phyloP scores from a whole-genome alignment of 2,888 invertebrate genomes.

The Blastobasis lacticolella region DNA sequence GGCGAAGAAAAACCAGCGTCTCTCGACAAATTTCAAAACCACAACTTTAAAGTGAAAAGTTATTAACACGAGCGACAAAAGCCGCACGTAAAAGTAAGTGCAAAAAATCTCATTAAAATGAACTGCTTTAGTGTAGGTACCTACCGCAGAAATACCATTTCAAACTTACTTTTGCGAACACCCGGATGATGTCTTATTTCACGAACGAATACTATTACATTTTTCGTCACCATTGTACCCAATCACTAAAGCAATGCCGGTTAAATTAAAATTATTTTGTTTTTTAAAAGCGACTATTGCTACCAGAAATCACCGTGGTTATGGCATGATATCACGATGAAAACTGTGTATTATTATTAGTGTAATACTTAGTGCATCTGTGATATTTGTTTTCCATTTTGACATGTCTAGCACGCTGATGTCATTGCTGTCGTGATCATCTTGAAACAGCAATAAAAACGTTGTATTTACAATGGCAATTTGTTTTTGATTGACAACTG shows the following conservation, averaged over 20 bases:
- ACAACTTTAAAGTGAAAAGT: too few relatives aligned
- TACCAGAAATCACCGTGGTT: slow-evolving; percentile 17
- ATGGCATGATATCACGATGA: slow-evolving; percentile 18
- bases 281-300: slow-evolving; percentile 17
- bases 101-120: too few relatives aligned
- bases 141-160: neutral
- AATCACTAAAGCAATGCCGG: too few relatives aligned
- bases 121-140: too few relatives aligned
- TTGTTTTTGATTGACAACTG: neutral
- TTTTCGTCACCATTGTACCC: slow-evolving; percentile 25
- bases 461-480: slow-evolving; percentile 8
- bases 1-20: too few relatives aligned
- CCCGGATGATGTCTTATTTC: slow-evolving; percentile 21
- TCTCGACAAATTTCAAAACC: too few relatives aligned
- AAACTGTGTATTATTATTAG: slow-evolving; percentile 6
- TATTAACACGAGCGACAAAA: too few relatives aligned
- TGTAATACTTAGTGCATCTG: slow-evolving; percentile 12
- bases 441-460: slow-evolving; percentile 8
- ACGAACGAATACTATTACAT: slow-evolving; percentile 31
- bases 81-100: too few relatives aligned
- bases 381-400: slow-evolving; percentile 9
- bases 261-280: slow-evolving; percentile 1
- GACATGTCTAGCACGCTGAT: slow-evolving; percentile 8
- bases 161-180: slow-evolving; percentile 34
- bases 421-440: slow-evolving; percentile 10